These are phyloP conservation scores for Siniperca knerii DNA, from an alignment of 2,113 vertebrate genomes.

Conservation along the genomic window DNA sequence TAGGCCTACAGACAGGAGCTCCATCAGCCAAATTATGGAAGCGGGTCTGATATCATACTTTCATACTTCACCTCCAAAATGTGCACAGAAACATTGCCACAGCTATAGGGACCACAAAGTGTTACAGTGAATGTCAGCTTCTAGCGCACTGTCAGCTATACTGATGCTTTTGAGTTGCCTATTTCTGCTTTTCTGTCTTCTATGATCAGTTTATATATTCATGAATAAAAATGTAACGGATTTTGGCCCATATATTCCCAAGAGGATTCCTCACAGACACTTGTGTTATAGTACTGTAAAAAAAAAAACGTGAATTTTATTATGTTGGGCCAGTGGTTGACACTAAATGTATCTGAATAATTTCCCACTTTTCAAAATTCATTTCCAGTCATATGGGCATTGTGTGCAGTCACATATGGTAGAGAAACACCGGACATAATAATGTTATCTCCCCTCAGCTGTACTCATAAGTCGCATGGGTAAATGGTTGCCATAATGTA, in stretches of 20 bases:
- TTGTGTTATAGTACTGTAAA: no score
- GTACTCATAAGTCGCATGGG: slow-evolving; percentile 53
- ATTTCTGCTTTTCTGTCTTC: slow-evolving; percentile 38
- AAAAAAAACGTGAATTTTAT: slow-evolving; percentile 14
- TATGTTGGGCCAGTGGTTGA: slow-evolving; percentile 4
- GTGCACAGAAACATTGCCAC: slow-evolving; percentile 35
- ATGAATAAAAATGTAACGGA: slow-evolving; percentile 9
- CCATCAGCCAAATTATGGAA: slow-evolving; percentile 24
- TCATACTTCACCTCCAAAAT: slow-evolving; percentile 44
- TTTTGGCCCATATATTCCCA: slow-evolving; percentile 14
- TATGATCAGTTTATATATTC: slow-evolving; percentile 26
- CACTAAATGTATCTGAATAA: slow-evolving; percentile 4
- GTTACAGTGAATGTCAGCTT: slow-evolving; percentile 50
- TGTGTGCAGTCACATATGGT: slow-evolving; percentile 25
- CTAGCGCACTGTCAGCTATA: slow-evolving; percentile 54
- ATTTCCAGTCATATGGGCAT: slow-evolving; percentile 24
- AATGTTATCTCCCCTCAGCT: slow-evolving; percentile 41
- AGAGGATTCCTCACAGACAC: slow-evolving; percentile 21
- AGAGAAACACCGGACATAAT: slow-evolving; percentile 45
- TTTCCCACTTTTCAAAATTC: slow-evolving; percentile 27
- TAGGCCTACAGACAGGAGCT: slow-evolving; percentile 5
- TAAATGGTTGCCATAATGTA: slow-evolving; percentile 57
- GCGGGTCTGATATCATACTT: slow-evolving; percentile 25
- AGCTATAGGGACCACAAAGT: slow-evolving; percentile 49
- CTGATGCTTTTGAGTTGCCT: slow-evolving; percentile 26